Conservation (phyloP, 1,140 invertebrate genomes). For the Leucophenga varia region DNA sequence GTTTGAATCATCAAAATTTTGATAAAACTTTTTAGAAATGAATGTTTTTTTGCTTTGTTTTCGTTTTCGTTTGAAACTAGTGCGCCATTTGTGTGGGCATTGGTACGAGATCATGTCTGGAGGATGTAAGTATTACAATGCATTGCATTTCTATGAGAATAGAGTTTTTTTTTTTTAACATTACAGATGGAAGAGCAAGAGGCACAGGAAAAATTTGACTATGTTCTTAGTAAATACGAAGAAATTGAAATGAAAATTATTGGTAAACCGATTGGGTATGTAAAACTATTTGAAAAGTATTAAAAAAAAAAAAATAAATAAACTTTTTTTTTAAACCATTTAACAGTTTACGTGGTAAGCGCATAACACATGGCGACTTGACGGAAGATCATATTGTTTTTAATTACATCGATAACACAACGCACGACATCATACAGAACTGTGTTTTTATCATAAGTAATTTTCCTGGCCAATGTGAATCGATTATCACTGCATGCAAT, state of each 20-base stretch:
- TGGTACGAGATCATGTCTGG: slow-evolving; percentile 32
- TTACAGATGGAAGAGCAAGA: slow-evolving; percentile 30
- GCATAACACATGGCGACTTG: slow-evolving; percentile 27
- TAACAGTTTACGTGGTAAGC: slow-evolving; percentile 40
- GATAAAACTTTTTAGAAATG: too few relatives aligned
- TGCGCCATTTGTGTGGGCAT: slow-evolving; percentile 25
- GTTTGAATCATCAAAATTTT: too few relatives aligned
- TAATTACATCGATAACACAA: slow-evolving; percentile 45
- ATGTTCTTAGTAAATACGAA: slow-evolving; percentile 39
- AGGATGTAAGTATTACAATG: slow-evolving; percentile 32
- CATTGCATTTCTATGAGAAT: too few relatives aligned
- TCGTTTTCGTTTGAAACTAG: too few relatives aligned
- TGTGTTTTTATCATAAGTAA: slow-evolving; percentile 40
- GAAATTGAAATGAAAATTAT: slow-evolving; percentile 40
- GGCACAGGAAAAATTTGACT: slow-evolving; percentile 27
- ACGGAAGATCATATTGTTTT: slow-evolving; percentile 44
- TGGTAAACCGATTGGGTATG: slow-evolving; percentile 39
- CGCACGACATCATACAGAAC: slow-evolving; percentile 43
- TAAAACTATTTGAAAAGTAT: not conserved
- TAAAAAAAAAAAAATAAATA: too few relatives aligned
- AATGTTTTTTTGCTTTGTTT: too few relatives aligned
- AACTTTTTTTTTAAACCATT: slow-evolving; percentile 1
- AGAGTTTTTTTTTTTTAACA: not conserved
- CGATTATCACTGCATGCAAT: slow-evolving; percentile 38
- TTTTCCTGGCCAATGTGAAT: slow-evolving; percentile 30